phyloP scores from a whole-genome alignment of 1,140 invertebrate genomes.

The Harlomillsia oculata region DNA sequence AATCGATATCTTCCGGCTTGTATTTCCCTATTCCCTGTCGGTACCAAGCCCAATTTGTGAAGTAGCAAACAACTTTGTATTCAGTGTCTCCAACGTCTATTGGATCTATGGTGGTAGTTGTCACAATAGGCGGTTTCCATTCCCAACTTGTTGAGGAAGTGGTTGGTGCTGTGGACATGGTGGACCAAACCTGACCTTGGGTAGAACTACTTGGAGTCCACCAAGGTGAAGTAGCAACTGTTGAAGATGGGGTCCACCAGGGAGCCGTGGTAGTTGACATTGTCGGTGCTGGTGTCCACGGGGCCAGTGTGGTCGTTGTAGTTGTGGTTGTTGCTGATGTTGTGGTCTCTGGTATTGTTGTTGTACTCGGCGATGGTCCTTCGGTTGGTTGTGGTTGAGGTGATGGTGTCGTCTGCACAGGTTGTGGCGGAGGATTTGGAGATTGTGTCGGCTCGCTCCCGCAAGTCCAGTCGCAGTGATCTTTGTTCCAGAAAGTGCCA shows the following conservation, averaged over 20 bases:
- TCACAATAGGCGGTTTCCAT: conserved; percentile 15
- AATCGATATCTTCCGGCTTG: conserved; percentile 54
- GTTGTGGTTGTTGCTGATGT: conserved; percentile 19
- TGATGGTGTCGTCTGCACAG: neutral
- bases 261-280: conserved; percentile 20
- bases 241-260: no score
- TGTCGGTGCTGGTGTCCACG: conserved; percentile 26
- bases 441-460: conserved; percentile 40
- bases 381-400: conserved; percentile 2
- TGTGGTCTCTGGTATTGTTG: conserved; percentile 19
- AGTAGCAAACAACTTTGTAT: conserved; percentile 60
- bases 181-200: no score
- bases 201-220: no score
- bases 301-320: conserved; percentile 30
- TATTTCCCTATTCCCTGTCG: conserved; percentile 55
- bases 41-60: conserved; percentile 65
- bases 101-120: conserved; percentile 16
- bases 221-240: no score
- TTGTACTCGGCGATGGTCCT: neutral
- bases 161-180: conserved; percentile 3
- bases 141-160: conserved; percentile 9
- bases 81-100: conserved; percentile 31
- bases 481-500: conserved; percentile 63
- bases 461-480: conserved; percentile 65
- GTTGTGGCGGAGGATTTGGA: neutral